phyloP scores from a whole-genome alignment of 2,888 invertebrate species.

The Aspidapion aeneum region DNA sequence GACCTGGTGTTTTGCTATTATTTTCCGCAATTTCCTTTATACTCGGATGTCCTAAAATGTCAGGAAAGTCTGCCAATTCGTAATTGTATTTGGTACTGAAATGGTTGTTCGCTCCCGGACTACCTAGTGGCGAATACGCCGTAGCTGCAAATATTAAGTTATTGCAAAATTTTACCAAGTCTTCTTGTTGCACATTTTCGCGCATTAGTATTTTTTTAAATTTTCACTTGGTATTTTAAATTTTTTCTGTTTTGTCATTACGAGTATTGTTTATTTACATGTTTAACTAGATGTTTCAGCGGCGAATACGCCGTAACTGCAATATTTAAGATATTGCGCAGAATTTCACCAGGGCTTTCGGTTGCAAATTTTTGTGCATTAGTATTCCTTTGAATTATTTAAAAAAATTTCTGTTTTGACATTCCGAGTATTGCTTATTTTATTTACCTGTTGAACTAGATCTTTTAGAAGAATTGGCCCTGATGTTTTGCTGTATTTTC shows the following conservation, averaged over 20 bases:
- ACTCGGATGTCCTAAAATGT: conserved; percentile 58
- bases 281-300: too few species aligned
- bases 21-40: conserved; percentile 56
- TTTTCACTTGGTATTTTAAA: too few species aligned
- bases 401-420: too few species aligned
- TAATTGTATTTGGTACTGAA: too few species aligned
- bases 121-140: too few species aligned
- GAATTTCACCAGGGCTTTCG: conserved; percentile 58
- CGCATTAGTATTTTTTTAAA: too few species aligned
- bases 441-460: conserved; percentile 57
- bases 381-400: too few species aligned
- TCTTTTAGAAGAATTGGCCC: conserved; percentile 72
- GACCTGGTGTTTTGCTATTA: conserved; percentile 63
- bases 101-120: too few species aligned
- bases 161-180: conserved; percentile 61
- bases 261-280: too few species aligned
- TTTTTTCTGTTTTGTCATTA: too few species aligned
- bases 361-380: conserved; percentile 72
- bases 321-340: conserved; percentile 62
- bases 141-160: too few species aligned
- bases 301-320: conserved; percentile 66
- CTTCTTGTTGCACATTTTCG: conserved; percentile 71
- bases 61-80: conserved; percentile 57
- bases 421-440: too few species aligned
- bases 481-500: conserved; percentile 59